These are phyloP conservation scores for Ganaspis brasiliensis DNA, from an alignment of 2,888 invertebrate genomes.

Conservation along the genomic window DNA sequence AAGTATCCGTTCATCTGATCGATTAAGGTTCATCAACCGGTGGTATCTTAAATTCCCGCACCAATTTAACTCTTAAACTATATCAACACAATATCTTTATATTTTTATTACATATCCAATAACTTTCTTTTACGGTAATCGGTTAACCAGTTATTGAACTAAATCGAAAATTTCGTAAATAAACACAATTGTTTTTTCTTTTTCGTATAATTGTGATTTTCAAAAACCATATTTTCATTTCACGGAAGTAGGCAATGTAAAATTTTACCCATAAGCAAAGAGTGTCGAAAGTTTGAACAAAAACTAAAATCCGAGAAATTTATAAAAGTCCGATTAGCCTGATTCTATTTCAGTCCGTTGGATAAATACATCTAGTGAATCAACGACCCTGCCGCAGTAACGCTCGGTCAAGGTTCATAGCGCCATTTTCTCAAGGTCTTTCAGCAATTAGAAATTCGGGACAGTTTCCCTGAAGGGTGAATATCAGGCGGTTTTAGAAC, in stretches of 20 bases:
- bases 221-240: too few relatives aligned
- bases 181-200: too few relatives aligned
- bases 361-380: slow-evolving; percentile 50
- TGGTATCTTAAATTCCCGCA: not conserved
- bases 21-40: not conserved
- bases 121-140: too few relatives aligned
- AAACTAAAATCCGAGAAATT: not conserved
- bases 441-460: not conserved
- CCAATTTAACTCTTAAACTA: not conserved
- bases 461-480: not conserved
- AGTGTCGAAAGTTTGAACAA: too few relatives aligned
- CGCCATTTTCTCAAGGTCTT: slow-evolving; percentile 48
- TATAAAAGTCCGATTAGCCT: slow-evolving; percentile 43
- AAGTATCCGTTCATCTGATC: not conserved
- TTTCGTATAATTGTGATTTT: too few relatives aligned
- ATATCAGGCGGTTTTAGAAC: not conserved
- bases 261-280: too few relatives aligned
- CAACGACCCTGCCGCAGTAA: slow-evolving; percentile 53
- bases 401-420: slow-evolving; percentile 52
- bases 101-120: too few relatives aligned
- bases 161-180: too few relatives aligned
- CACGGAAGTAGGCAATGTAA: too few relatives aligned
- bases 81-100: too few relatives aligned
- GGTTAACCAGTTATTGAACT: too few relatives aligned
- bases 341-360: slow-evolving; percentile 47